Evolutionary conservation across 2,888 invertebrate genomes (phyloP).

Genomic region (Drosophila borealis): DNA sequence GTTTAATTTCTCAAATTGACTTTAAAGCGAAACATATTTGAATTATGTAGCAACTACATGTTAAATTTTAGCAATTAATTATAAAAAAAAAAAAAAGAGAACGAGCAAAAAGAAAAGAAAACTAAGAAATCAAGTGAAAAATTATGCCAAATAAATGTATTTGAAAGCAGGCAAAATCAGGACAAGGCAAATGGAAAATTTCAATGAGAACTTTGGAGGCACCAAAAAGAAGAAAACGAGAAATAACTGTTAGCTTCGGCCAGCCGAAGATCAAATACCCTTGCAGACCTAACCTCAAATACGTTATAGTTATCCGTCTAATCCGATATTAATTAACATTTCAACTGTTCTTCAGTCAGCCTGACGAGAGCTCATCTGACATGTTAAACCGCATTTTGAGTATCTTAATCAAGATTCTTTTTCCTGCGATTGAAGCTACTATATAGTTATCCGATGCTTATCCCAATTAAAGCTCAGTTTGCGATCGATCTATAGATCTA

Average conservation of each 20-base stretch:
- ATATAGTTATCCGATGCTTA: no score
- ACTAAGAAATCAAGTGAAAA: slow-evolving; percentile 5
- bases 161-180: slow-evolving; percentile 14
- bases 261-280: slow-evolving; percentile 4
- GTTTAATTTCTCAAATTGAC: slow-evolving; percentile 25
- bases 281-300: slow-evolving; percentile 11
- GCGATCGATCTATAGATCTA: no score
- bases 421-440: no score
- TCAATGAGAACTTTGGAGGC: slow-evolving; percentile 33
- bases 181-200: neutral
- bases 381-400: no score
- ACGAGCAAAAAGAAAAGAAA: neutral
- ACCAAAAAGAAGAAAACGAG: slow-evolving; percentile 40
- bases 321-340: neutral
- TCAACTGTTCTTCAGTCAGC: no score
- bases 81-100: slow-evolving; percentile 22
- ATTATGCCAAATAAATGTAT: slow-evolving; percentile 24
- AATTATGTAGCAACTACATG: slow-evolving; percentile 80
- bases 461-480: no score
- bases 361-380: no score
- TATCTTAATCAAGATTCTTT: no score
- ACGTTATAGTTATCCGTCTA: neutral
- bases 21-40: slow-evolving; percentile 61
- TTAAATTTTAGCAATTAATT: slow-evolving; percentile 73
- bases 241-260: slow-evolving; percentile 16